These are phyloP conservation scores for Psittacula echo DNA, from an alignment of 2,797 vertebrate genomes.

Conservation along the genomic window DNA sequence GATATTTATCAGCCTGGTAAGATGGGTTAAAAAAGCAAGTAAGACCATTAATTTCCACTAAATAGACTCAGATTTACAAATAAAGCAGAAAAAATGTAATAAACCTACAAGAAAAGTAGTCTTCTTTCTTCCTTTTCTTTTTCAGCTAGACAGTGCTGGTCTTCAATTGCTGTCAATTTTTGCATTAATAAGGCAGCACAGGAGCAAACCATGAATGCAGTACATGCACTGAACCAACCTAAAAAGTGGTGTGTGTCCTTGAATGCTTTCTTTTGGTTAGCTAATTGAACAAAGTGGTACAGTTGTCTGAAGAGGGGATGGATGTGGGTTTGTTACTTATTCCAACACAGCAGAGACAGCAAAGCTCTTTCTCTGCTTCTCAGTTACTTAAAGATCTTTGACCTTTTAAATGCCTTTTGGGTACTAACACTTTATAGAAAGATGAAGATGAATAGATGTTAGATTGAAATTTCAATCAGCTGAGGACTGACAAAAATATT, in stretches of 20 bases:
- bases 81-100: background rate
- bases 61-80: background rate
- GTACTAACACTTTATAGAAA: background rate
- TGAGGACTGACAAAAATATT: background rate
- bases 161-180: background rate
- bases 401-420: background rate
- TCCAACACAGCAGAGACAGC: background rate
- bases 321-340: background rate
- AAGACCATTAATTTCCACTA: background rate
- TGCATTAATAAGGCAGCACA: background rate
- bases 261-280: background rate
- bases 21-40: background rate
- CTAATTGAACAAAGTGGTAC: background rate
- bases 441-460: background rate
- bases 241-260: background rate
- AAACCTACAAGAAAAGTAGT: background rate
- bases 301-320: background rate
- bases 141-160: background rate
- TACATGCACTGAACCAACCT: background rate
- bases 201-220: background rate
- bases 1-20: background rate
- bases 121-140: background rate
- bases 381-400: background rate
- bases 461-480: background rate
- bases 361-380: background rate